Conservation (phyloP, 2,888 invertebrate species). For the Pachydiplax longipennis region DNA sequence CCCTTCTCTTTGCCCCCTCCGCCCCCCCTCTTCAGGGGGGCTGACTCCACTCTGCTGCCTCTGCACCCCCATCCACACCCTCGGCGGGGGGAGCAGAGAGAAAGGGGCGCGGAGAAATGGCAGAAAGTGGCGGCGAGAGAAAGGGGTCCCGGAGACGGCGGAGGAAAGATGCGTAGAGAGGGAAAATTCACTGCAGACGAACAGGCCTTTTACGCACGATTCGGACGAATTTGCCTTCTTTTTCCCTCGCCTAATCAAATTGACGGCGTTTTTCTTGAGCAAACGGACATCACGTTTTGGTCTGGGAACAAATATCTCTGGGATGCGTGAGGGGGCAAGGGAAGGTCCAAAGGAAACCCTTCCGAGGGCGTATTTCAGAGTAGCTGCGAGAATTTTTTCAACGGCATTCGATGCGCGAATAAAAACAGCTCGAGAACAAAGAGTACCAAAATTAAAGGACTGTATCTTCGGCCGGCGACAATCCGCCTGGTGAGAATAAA, state of each 20-base stretch:
- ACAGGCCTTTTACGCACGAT: slow-evolving; percentile 15
- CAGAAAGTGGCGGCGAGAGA: neutral
- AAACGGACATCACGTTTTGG: neutral
- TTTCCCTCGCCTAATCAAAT: slow-evolving; percentile 20
- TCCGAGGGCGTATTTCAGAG: neutral
- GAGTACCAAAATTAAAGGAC: neutral
- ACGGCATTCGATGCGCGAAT: too few relatives aligned
- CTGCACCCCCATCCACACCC: neutral
- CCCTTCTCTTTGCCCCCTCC: neutral
- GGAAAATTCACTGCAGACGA: slow-evolving; percentile 43
- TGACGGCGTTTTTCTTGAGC: neutral
- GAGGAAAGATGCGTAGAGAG: slow-evolving; percentile 35
- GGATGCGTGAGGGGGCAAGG: neutral
- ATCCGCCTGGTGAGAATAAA: neutral
- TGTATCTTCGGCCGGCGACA: neutral
- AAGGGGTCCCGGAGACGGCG: slow-evolving; percentile 15
- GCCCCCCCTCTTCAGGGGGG: neutral
- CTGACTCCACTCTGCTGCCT: too few relatives aligned
- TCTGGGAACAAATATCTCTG: neutral
- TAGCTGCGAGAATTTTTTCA: neutral
- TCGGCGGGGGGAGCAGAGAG: neutral
- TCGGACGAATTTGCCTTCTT: slow-evolving; percentile 11
- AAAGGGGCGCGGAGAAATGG: neutral
- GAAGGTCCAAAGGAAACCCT: neutral
- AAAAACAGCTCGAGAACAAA: too few relatives aligned